Evolutionary conservation across 1,140 invertebrate genomes (phyloP), one percentile per base, ranked within the genome.

Genomic region (Hesperophylax magnus): DNA sequence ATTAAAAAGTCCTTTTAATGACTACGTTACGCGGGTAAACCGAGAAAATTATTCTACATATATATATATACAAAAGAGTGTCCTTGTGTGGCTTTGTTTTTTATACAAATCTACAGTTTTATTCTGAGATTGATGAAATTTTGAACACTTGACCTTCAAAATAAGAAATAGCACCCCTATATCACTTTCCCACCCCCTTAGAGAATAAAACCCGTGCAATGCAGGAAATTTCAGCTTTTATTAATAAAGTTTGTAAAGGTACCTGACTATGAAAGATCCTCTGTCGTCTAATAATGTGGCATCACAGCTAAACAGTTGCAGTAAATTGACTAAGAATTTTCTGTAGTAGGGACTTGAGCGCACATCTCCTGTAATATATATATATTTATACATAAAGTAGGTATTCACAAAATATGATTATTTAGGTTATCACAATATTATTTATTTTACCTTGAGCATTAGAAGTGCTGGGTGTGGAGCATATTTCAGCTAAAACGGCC

Each of bases 231-330:
- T n/a, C n/a, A n/a, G n/a, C n/a, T n/a, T n/a, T n/a, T n/a, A 47
- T 47, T 47, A 47, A 47, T 47, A 0, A 71, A 71, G n/a, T 56
- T 17, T 20, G 53, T n/a, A 60, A 27, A 80, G 82, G 86, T 88
- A 97, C 96, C 97, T 94, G 72, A 99, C 97, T 79, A 99, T 99
- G 85, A 99, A 98, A 77, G 97, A 94, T 17, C 98, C 98, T 85
- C 97, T 91, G 82, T 98, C 97, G 86, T 98, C 96, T 69, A 99
- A 88, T n/a, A 99, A 90, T 65, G 93, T 92, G 82, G 94, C 94
- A 85, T 99, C 97, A 15, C 93, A 93, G 56, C 94, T 94, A 87
- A 99, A 98, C 63, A 98, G 90, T 79, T 95, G 92, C 56, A 99
- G 87, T 65, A 99, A 90, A 86, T 95, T 96, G 18, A 95, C 89